Evolutionary conservation across 2,797 vertebrate species (phyloP), one percentile per base, ranked within the genome.

Genomic region (Dicrostonyx torquatus): DNA sequence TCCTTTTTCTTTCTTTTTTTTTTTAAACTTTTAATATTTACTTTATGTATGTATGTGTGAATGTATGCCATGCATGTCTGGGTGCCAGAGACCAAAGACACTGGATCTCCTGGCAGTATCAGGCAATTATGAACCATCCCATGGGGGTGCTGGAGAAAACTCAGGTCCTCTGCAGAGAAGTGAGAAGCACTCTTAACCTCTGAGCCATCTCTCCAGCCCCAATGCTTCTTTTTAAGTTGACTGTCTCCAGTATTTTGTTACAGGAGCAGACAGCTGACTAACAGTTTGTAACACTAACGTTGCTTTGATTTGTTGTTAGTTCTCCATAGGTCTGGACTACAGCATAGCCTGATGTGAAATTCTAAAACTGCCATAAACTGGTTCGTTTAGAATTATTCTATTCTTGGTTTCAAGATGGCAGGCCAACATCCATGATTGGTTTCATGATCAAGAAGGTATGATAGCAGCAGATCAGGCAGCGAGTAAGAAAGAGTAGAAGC

Each of bases 391-490:
- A 53, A 31, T 22, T 73, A 60, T 40, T 75, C 53, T 87, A 34
- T 73, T 73, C 85, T 60, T 43, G n/a, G 50, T 58, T 55, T 45
- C 48, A 83, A 85, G 80, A 64, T 31, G 53, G 70, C 26, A 66
- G 0, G 0, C 48, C 64, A 72, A 55, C 43, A 76, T 10, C 82
- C n/a, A 40, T 34, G 40, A 80, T 5, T 29, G 77, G 60, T 14
- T 80, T 94, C 76, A 29, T 37, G 20, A 73, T 82, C 55, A 64
- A 26, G 60, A 4, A 37, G 72, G 79, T 10, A 24, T 55, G 24
- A 53, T 18, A 77, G 96, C 99, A 99, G 99, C 99, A 62, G 99
- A 99, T 72, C 99, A 99, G 96, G 99, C 99, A 75, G 96, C 99
- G 97, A 98, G 95, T 98, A 99, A 83, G 99, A 22, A 22, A 78